Evolutionary conservation across 2,888 invertebrate genomes (phyloP).

Genomic region (Caradrina clavipalpis): DNA sequence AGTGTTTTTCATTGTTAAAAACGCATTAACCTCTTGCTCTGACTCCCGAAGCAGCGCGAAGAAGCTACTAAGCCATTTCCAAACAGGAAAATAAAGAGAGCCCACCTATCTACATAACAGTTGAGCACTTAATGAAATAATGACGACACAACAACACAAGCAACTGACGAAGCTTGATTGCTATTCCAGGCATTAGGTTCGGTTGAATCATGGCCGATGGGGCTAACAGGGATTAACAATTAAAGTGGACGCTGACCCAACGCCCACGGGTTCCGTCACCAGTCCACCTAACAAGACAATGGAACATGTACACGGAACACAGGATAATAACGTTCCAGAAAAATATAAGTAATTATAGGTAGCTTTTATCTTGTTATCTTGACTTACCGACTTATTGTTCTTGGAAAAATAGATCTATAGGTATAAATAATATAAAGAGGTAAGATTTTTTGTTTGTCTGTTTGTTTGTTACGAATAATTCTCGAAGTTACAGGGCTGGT

Average conservation of each 20-base stretch:
- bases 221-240: slow-evolving; percentile 67
- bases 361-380: not conserved
- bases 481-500: too few relatives aligned
- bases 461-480: too few relatives aligned
- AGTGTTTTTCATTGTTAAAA: too few relatives aligned
- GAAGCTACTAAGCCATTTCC: not conserved
- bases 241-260: slow-evolving; percentile 68
- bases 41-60: too few relatives aligned
- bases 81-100: slow-evolving; percentile 20
- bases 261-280: slow-evolving; percentile 61
- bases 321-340: not conserved
- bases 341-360: not conserved
- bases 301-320: not conserved
- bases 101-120: slow-evolving; percentile 7
- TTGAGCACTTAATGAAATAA: slow-evolving; percentile 49
- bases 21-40: too few relatives aligned
- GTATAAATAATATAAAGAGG: too few relatives aligned
- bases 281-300: slow-evolving; percentile 24
- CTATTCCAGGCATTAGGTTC: slow-evolving; percentile 58
- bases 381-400: not conserved
- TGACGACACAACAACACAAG: slow-evolving; percentile 26
- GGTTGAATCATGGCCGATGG: slow-evolving; percentile 57
- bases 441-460: too few relatives aligned
- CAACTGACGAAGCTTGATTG: slow-evolving; percentile 55
- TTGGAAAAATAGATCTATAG: not conserved